phyloP scores from a whole-genome alignment of 1,140 invertebrate genomes.

The Pogonus chalceus region DNA sequence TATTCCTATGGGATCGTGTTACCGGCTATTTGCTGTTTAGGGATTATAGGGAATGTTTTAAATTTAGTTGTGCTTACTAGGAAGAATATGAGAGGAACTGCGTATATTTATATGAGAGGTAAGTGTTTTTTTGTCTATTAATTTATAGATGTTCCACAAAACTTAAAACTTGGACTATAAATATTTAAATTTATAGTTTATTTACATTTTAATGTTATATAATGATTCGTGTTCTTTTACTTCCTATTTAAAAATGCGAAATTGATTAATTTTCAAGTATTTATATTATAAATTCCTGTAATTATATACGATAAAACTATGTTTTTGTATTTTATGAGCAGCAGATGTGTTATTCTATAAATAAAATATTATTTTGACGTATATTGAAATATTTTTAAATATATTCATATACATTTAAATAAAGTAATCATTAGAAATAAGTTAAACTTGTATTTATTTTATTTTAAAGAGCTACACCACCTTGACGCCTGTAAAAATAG shows the following conservation, averaged over 20 bases:
- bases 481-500: too few species aligned
- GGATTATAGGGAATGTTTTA: constrained; percentile 62
- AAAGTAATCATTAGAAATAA: too few species aligned
- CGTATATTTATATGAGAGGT: constrained; percentile 71
- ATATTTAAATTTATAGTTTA: not conserved
- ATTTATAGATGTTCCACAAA: not conserved
- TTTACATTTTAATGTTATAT: too few species aligned
- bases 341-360: too few species aligned
- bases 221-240: too few species aligned
- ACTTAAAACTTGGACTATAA: not conserved
- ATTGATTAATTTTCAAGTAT: not conserved
- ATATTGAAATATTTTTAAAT: too few species aligned
- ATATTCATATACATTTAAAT: too few species aligned
- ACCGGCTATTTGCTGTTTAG: constrained; percentile 57
- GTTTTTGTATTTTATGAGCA: too few species aligned
- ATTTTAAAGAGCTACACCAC: too few species aligned
- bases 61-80: constrained; percentile 63
- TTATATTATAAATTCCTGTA: not conserved
- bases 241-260: not conserved
- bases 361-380: too few species aligned
- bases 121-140: constrained; percentile 29
- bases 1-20: constrained; percentile 59
- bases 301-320: not conserved
- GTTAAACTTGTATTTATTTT: too few species aligned
- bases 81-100: constrained; percentile 63